Evolutionary conservation across 2,113 vertebrate species (phyloP).

Genomic region (Corvus hawaiiensis): DNA sequence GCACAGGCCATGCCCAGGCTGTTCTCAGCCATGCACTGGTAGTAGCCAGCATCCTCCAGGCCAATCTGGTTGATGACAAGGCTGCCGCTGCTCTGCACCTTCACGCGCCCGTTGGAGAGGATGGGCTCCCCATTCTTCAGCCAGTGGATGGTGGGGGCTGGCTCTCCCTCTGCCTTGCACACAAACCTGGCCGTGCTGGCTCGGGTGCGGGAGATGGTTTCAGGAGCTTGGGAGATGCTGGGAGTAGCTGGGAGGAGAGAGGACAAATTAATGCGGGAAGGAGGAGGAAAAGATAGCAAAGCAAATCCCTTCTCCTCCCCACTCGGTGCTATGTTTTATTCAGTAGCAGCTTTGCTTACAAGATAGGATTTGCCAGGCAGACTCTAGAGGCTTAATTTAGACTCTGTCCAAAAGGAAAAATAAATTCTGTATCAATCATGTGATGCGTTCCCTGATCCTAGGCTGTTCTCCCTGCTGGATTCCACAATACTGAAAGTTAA

Average conservation of each 20-base stretch:
- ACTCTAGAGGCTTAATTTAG: conserved; percentile 65
- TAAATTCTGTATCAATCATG: conserved; percentile 59
- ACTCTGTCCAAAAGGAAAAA: conserved; percentile 56
- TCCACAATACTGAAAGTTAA: conserved; percentile 19
- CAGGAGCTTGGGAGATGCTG: conserved; percentile 88
- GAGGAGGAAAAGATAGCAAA: conserved; percentile 24
- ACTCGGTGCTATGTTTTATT: conserved; percentile 22
- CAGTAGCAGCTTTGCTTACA: conserved; percentile 59
- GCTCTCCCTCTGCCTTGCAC: conserved; percentile 91
- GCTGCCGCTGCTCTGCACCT: conserved; percentile 86
- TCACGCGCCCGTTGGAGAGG: conserved; percentile 84
- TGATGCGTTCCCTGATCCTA: conserved; percentile 16
- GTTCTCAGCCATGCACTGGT: conserved; percentile 95
- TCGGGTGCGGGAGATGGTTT: conserved; percentile 87
- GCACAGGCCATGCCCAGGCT: conserved; percentile 88
- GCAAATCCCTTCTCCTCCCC: conserved; percentile 57
- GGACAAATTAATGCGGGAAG: background rate
- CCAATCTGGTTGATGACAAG: conserved; percentile 96
- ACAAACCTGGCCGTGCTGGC: conserved; percentile 94
- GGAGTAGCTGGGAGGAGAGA: conserved; percentile 78
- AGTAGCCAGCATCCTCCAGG: conserved; percentile 90
- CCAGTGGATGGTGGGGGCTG: conserved; percentile 83
- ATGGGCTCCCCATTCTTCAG: conserved; percentile 86
- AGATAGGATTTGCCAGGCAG: conserved; percentile 50
- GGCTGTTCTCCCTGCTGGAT: conserved; percentile 39